phyloP scores from a whole-genome alignment of 2,888 invertebrate genomes.

The Arge pagana region DNA sequence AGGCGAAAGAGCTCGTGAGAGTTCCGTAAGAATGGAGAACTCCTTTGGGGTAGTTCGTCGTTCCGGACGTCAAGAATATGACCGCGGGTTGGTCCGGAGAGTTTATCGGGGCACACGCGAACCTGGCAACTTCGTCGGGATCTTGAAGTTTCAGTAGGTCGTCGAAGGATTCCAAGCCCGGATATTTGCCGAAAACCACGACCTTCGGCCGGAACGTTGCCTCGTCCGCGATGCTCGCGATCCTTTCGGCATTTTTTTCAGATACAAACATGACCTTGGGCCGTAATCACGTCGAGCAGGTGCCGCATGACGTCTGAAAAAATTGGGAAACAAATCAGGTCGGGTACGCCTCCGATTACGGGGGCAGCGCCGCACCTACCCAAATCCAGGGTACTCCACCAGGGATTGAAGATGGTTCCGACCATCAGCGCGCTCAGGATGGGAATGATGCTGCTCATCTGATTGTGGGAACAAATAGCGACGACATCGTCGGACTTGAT shows the following conservation, averaged over 20 bases:
- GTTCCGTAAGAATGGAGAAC: conserved; percentile 30
- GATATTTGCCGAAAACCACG: conserved; percentile 2
- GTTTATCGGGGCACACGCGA: neutral
- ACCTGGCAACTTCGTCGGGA: neutral
- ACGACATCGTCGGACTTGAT: conserved; percentile 1
- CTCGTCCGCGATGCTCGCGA: neutral
- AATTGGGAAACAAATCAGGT: neutral
- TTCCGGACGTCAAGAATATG: neutral
- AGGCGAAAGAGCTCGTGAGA: conserved; percentile 26
- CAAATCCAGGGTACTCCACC: neutral
- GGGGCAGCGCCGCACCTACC: neutral
- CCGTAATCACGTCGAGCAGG: neutral
- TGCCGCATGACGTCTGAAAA: neutral
- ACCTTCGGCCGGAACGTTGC: neutral
- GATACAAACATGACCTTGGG: conserved; percentile 1
- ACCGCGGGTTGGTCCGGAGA: neutral
- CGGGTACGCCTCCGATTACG: neutral
- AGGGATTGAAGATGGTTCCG: neutral
- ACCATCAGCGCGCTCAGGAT: neutral
- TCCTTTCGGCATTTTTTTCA: neutral
- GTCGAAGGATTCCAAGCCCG: neutral
- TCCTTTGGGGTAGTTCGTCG: neutral
- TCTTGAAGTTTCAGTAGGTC: neutral
- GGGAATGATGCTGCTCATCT: conserved; percentile 1
- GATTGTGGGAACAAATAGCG: conserved; percentile 8